Conservation (phyloP, 2,888 invertebrate species). For the Unio delphinus region DNA sequence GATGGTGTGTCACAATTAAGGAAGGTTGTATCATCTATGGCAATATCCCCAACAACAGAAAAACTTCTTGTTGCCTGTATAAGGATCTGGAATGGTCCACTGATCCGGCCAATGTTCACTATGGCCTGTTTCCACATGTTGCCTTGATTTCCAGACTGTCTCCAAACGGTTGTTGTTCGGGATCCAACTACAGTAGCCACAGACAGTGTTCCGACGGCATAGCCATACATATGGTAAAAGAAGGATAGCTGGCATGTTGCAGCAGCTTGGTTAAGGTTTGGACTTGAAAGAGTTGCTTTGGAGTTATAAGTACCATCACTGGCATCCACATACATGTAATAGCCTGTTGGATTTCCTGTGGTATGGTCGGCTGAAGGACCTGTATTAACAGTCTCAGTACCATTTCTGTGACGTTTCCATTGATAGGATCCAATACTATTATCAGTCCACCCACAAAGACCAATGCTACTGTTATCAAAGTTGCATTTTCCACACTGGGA, state of each 20-base stretch:
- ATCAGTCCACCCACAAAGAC: constrained; percentile 52
- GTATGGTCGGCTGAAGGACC: constrained; percentile 60
- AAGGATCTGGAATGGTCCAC: constrained; percentile 44
- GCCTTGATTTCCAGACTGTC: constrained; percentile 31
- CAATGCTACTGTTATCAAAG: constrained; percentile 40
- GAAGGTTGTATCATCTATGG: constrained; percentile 60
- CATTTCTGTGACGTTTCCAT: constrained; percentile 49
- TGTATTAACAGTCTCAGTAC: constrained; percentile 41
- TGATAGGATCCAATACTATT: constrained; percentile 51
- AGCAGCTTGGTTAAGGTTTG: constrained; percentile 75
- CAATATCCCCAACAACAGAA: constrained; percentile 50
- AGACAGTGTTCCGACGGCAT: constrained; percentile 47
- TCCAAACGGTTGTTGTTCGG: constrained; percentile 34
- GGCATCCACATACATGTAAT: constrained; percentile 85
- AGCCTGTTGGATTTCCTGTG: constrained; percentile 58
- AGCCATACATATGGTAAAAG: constrained; percentile 63
- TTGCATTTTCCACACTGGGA: constrained; percentile 60
- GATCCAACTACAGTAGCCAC: constrained; percentile 32
- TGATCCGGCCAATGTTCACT: constrained; percentile 57
- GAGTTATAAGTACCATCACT: constrained; percentile 44
- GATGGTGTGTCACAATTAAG: constrained; percentile 54
- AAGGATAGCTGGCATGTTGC: constrained; percentile 82
- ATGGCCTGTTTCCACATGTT: constrained; percentile 49
- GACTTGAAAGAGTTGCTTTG: constrained; percentile 45
- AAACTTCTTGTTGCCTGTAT: constrained; percentile 50